These are phyloP conservation scores for Rhagoletis zephyria DNA, from an alignment of 1,140 invertebrate genomes.

Conservation along the genomic window DNA sequence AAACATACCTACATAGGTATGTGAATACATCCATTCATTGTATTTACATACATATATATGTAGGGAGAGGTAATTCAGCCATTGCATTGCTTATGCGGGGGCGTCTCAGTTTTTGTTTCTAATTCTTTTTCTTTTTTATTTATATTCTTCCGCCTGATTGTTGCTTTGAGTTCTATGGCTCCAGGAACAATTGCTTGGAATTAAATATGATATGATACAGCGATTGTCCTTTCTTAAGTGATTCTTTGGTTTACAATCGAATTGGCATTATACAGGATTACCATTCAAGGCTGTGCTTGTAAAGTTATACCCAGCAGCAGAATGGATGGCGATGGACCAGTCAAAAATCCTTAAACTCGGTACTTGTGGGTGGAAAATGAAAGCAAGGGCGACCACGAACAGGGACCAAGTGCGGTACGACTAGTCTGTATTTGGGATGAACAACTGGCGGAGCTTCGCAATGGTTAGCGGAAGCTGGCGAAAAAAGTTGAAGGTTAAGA, in stretches of 20 bases:
- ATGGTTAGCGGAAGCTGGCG: too few species aligned
- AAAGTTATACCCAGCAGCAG: not conserved
- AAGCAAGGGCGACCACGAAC: too few species aligned
- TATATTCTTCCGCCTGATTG: constrained; percentile 14
- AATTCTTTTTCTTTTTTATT: not conserved
- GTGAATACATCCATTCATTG: not conserved
- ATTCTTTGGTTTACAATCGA: constrained; percentile 54
- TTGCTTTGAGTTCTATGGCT: not conserved
- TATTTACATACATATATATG: too few species aligned
- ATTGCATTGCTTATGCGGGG: not conserved
- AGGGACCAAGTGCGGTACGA: too few species aligned
- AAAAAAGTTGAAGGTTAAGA: too few species aligned
- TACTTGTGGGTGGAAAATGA: too few species aligned
- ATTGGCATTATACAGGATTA: constrained; percentile 54
- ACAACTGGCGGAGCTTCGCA: too few species aligned
- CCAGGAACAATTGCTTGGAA: constrained; percentile 33
- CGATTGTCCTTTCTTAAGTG: constrained; percentile 52
- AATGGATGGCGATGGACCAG: not conserved
- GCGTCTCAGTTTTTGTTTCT: not conserved
- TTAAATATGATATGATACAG: constrained; percentile 53
- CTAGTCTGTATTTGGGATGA: too few species aligned
- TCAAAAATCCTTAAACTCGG: too few species aligned
- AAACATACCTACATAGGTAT: not conserved
- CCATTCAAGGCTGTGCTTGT: not conserved
- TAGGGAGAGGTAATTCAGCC: not conserved